Evolutionary conservation across 1,140 invertebrate genomes (phyloP), one percentile per base, ranked within the genome.

Genomic region (Dolichoris vasculosae): DNA sequence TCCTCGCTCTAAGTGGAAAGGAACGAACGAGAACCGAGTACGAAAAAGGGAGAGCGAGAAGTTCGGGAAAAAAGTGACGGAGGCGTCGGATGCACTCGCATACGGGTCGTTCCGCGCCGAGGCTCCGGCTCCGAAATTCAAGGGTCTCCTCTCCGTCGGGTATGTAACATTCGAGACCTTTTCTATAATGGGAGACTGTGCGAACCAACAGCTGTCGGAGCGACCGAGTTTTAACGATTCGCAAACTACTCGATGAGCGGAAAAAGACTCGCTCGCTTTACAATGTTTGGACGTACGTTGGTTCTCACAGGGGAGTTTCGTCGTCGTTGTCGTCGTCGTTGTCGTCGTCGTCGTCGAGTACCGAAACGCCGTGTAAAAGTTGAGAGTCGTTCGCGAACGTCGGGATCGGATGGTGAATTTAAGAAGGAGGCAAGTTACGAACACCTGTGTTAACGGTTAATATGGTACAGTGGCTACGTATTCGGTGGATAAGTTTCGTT

Each of bases 11-110:
- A 40, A 51, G 35, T 63, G 40, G 73, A 83, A 48, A 69, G 81
- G 67, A 48, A 46, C 9, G 77, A 30, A 46, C n/a, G 17, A 35
- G 17, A 43, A 23, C 69, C 35, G 85, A 63, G 69, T n/a, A n/a
- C n/a, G n/a, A n/a, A n/a, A 48, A 63, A 63, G 75, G 76, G 80
- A 78, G 80, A 78, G 71, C 77, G 71, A 86, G 46, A 78, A 35
- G 59, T 26, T 64, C 35, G 30, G 8, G 80, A 63, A 67, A 81
- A 76, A 79, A 59, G 55, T 9, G 51, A 30, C 51, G 32, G 32
- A 63, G 55, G 55, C 48, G 55, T 79, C 35, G 77, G 77, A 79
- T 79, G 55, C 32, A 79, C 30, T 79, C 55, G 30, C 35, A 40
- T 55, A 77, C 20, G 48, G 35, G 0, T 30, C 35, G 46, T 63